A percentile compares a stretch with the other conserved stretches of the same genome.
Evolutionary conservation across 1,140 invertebrate genomes (phyloP).

Genomic region (Druon quercuslanigerum): DNA sequence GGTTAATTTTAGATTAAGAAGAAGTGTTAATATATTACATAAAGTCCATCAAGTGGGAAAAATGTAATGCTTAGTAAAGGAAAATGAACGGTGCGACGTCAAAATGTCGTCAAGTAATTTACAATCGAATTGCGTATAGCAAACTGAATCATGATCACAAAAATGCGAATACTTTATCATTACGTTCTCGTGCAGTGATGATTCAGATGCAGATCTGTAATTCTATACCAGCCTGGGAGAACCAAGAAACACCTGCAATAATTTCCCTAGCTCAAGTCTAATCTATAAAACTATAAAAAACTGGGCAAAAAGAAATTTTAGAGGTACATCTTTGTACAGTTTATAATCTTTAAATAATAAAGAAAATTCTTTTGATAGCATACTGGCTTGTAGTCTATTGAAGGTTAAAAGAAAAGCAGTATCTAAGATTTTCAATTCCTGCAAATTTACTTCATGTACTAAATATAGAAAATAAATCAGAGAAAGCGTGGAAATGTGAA

Average conservation of each 20-base stretch:
- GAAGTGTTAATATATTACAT: too few relatives aligned
- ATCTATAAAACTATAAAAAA: conserved; percentile 1
- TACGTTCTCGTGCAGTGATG: not conserved
- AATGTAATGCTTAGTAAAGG: too few relatives aligned
- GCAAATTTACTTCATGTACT: not conserved
- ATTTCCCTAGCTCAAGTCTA: not conserved
- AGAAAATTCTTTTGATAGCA: not conserved
- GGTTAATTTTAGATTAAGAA: too few relatives aligned
- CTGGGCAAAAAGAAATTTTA: not conserved
- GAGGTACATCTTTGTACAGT: not conserved
- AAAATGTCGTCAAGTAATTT: not conserved
- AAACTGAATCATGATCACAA: not conserved
- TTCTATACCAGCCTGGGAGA: not conserved
- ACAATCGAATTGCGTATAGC: not conserved
- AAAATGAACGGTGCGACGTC: not conserved
- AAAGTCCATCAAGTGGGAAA: too few relatives aligned
- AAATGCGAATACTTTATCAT: conserved; percentile 18
- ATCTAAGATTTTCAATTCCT: too few relatives aligned
- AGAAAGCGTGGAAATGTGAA: not conserved
- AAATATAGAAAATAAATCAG: not conserved
- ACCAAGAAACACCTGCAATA: not conserved
- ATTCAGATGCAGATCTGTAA: conserved; percentile 2
- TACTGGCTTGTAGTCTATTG: too few relatives aligned
- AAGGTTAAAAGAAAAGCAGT: too few relatives aligned
- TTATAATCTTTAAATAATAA: not conserved